These are phyloP conservation scores for Xiphorhynchus erythropygius DNA, from an alignment of 2,797 vertebrate genomes.

Conservation along the genomic window DNA sequence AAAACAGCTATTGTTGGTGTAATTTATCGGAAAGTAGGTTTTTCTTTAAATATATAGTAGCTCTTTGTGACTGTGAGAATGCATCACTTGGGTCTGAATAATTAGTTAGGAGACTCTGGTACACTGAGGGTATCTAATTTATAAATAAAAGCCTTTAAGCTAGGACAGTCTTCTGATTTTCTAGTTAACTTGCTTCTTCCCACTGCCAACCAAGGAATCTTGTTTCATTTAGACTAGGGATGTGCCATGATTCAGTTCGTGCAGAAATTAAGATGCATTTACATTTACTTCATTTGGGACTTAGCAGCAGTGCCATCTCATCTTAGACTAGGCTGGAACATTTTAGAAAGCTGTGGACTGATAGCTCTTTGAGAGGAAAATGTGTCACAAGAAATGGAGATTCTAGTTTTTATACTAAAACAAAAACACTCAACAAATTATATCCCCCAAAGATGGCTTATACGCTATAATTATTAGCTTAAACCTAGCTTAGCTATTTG, in stretches of 20 bases:
- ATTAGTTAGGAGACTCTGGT: not conserved
- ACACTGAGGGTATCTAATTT: not conserved
- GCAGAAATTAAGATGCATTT: not conserved
- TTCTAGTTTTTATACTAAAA: not conserved
- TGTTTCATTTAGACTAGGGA: not conserved
- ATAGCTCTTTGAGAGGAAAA: not conserved
- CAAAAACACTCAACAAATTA: rapidly evolving
- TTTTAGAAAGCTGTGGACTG: not conserved
- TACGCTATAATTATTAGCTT: not conserved
- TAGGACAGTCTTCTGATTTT: not conserved
- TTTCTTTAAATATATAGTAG: not conserved
- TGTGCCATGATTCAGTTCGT: not conserved
- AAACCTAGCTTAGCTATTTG: not conserved
- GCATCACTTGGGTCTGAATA: not conserved
- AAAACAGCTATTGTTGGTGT: slow-evolving; percentile 92
- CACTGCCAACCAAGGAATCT: not conserved
- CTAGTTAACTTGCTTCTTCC: not conserved
- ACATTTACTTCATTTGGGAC: not conserved
- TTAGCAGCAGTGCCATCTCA: not conserved
- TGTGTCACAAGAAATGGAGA: not conserved
- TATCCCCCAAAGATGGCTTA: not conserved
- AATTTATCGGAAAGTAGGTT: slow-evolving; percentile 90
- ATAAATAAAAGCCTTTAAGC: not conserved
- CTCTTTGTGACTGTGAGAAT: not conserved
- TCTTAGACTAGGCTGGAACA: not conserved